These are phyloP conservation scores for Acyrthosiphon pisum DNA, from an alignment of 1,140 invertebrate species.

Conservation along the genomic window DNA sequence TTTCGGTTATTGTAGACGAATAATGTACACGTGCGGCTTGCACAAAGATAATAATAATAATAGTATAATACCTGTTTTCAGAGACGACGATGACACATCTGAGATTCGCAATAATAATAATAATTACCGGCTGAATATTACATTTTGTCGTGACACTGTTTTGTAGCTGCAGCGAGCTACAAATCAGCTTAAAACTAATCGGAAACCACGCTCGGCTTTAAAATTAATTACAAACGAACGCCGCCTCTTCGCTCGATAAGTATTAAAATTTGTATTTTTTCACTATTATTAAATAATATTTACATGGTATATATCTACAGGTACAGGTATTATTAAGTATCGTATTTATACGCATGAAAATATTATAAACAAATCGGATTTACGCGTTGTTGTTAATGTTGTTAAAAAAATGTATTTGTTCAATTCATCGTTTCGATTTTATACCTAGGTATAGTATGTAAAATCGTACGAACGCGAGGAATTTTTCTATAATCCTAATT, in stretches of 20 bases:
- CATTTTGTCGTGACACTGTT: neutral
- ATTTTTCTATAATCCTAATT: neutral
- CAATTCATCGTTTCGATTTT: neutral
- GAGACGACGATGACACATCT: neutral
- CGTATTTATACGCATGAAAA: neutral
- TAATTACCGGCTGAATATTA: neutral
- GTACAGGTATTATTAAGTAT: neutral
- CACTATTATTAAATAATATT: neutral
- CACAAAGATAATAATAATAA: neutral
- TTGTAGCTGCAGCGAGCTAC: too few species aligned
- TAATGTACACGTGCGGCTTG: neutral
- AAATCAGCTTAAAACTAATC: conserved; percentile 40
- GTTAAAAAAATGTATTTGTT: neutral
- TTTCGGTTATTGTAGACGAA: neutral
- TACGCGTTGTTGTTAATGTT: neutral
- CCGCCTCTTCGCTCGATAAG: neutral
- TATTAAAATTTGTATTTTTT: neutral
- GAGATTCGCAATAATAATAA: neutral
- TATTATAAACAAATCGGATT: neutral
- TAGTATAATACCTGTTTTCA: neutral
- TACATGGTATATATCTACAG: neutral
- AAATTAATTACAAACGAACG: conserved; percentile 9
- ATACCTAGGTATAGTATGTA: neutral
- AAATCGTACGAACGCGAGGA: neutral
- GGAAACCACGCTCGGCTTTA: neutral